These are phyloP conservation scores for Pogonognathellus flavescens DNA, from an alignment of 1,140 invertebrate genomes.

Conservation along the genomic window DNA sequence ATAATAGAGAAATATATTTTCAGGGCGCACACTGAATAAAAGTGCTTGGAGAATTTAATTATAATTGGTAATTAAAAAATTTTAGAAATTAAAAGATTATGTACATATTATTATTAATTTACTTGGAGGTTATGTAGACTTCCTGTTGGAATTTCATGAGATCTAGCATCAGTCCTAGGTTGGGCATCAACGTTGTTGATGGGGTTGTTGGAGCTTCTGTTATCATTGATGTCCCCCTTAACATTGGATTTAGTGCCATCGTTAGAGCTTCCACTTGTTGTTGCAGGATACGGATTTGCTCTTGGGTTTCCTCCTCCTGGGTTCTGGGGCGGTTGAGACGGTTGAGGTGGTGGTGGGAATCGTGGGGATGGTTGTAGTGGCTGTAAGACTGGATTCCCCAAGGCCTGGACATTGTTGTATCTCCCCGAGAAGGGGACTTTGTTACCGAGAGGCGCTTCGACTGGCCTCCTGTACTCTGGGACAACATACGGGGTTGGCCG, in stretches of 20 bases:
- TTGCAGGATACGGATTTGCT: not conserved
- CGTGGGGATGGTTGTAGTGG: not conserved
- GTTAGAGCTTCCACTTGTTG: not conserved
- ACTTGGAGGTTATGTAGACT: not conserved
- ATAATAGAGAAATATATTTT: too few relatives aligned
- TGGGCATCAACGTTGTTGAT: not conserved
- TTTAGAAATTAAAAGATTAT: not conserved
- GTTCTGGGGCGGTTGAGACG: not conserved
- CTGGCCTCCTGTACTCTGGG: not conserved
- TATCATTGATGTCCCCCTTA: not conserved
- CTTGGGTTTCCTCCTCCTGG: not conserved
- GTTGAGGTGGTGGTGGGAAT: not conserved
- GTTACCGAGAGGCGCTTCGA: not conserved
- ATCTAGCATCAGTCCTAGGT: slow-evolving; percentile 11
- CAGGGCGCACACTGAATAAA: too few relatives aligned
- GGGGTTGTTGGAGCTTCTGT: not conserved
- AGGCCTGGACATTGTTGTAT: not conserved
- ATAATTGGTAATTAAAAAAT: too few relatives aligned
- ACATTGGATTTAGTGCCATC: not conserved
- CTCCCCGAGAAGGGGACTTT: not conserved
- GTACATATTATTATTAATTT: not conserved
- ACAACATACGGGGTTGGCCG: not conserved
- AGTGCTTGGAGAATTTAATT: too few relatives aligned
- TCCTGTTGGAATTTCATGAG: slow-evolving; percentile 20
- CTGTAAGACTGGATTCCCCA: not conserved